Evolutionary conservation across 2,113 vertebrate genomes (phyloP), one percentile per base, ranked within the genome.

Genomic region (Mugil cephalus): DNA sequence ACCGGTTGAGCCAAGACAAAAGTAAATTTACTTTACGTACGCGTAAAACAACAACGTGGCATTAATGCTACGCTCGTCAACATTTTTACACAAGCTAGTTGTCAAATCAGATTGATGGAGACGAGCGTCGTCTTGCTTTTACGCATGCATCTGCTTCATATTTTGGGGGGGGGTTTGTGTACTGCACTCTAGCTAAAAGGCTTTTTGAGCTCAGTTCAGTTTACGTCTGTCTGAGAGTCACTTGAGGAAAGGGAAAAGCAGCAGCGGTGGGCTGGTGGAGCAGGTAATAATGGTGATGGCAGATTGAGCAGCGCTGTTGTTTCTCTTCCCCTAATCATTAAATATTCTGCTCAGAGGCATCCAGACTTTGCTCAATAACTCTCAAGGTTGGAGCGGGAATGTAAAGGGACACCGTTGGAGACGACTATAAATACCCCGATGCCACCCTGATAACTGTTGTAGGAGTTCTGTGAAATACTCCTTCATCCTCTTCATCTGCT

Each of bases 261-360:
- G 54, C 54, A 17, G 56, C 53, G 43, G 51, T 21, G 55, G 19
- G 55, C 39, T 45, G 51, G 7, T 59, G 65, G 59, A 58, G 72
- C 64, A 51, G 69, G 68, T 68, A 77, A 84, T 70, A 43, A 55
- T 10, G 17, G 35, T 48, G 61, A 79, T n/a, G 60, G 73, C 47
- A 61, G 64, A 62, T 61, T 19, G 62, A 69, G 71, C 51, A 3
- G 17, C 0, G 6, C 38, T 18, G 58, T 74, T 81, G 55, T 84
- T 87, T 71, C 81, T 34, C 43, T 64, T 72, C 59, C 24, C 58
- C 63, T 13, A 13, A 64, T 84, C 80, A 76, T 86, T 86, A 67
- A 62, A 66, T 40, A 89, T 83, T 87, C 83, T 36, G 45, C 80
- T 88, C 69, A 50, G 62, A 84, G 58, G 35, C 56, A 8, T 69